phyloP scores from a whole-genome alignment of 2,797 vertebrate genomes.

The Nannoperca obscura region DNA sequence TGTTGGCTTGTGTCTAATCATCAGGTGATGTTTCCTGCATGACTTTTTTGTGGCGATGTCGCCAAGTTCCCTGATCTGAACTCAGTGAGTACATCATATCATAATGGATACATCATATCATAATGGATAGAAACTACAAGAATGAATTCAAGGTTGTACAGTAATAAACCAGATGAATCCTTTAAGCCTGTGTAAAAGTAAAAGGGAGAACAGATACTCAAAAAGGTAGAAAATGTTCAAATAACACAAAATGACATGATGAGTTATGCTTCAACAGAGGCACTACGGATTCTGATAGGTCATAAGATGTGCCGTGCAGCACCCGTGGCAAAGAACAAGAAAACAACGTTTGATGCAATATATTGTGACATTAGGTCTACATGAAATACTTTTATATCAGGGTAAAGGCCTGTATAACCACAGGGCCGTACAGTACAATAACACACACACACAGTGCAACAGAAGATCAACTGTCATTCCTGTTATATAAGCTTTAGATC shows the following conservation, averaged over 20 bases:
- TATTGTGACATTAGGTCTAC: constrained; percentile 64
- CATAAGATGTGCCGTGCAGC: constrained; percentile 46
- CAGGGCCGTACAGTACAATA: constrained; percentile 50
- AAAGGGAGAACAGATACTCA: neutral
- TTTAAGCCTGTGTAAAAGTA: neutral
- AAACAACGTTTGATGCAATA: constrained; percentile 70
- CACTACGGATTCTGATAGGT: constrained; percentile 39
- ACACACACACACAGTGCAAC: constrained; percentile 37
- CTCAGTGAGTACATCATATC: neutral
- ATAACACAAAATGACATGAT: neutral
- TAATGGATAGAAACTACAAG: neutral
- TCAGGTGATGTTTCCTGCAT: neutral
- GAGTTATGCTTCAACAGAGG: neutral
- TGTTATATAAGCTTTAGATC: constrained; percentile 70
- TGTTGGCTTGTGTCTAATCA: neutral
- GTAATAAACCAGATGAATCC: neutral
- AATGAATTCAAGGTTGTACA: neutral
- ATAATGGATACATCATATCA: neutral
- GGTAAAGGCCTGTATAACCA: constrained; percentile 50
- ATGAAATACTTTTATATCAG: constrained; percentile 59
- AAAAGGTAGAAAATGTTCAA: constrained; percentile 6
- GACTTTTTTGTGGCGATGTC: neutral
- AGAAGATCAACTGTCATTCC: constrained; percentile 60
- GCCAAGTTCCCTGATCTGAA: neutral
- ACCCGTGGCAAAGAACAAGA: constrained; percentile 57